Base-by-base conservation (phyloP, 2,113 vertebrate genomes). In the Saimiri boliviensis region DNA sequence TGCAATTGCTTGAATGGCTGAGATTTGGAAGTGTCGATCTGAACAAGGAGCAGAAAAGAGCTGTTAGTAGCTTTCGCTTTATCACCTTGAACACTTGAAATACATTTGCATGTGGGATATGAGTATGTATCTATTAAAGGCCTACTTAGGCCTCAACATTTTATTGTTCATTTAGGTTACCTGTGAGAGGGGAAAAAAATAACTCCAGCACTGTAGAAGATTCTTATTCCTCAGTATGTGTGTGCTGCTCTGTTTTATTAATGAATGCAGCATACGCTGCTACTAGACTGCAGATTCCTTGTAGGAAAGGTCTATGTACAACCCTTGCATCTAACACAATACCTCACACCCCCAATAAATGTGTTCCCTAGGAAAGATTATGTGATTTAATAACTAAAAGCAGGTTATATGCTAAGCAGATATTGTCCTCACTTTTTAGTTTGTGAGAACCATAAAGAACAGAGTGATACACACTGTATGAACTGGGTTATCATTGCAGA, bases 401-500 rank as follows among this genome's bases (percentile, higher is more conserved):
- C 47, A 45, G 45, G 56, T 52, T 86, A 11, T 21, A 60, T 87
- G 70, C 40, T 86, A 88, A 82, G 32, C 20, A 81, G 52, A 47
- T 21, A 12, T 73, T 49, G 52, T 35, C 11, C 71, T 93, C 40
- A 77, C 81, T 80, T 93, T 94, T 89, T 52, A 85, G 56, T 92
- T 82, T 77, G 11, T 58, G 19, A 89, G 80, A 97, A 89, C 17
- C 8, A 30, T 30, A 13, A 80, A 84, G 68, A 96, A 96, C 60
- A 94, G 84, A 93, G 96, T 56, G 45, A 66, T 14, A 40, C 47
- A 89, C 6, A 20, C 42, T 93, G 49, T 49, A 30, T 96, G 93
- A 93, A 89, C 32, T 3, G 23, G 40, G 96, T 94, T 87, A 76
- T 85, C 86, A 81, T 52, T 11, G 54, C 73, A 94, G 70, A 89